Evolutionary conservation across 2,888 invertebrate species (phyloP), one percentile per base, ranked within the genome.

Genomic region (Heliconius cydno): DNA sequence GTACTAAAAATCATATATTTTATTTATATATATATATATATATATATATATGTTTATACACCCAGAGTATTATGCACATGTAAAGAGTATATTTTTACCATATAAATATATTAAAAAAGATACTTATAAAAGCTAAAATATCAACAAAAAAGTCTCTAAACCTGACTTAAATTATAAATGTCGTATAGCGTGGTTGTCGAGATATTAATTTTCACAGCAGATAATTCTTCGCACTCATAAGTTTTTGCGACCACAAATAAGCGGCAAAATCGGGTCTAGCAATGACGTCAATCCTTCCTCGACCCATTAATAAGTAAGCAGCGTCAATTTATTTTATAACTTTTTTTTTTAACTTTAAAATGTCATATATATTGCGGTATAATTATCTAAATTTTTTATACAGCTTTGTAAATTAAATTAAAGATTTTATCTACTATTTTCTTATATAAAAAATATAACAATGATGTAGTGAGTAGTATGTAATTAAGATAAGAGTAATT

Each of bases 221-320:
- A 57, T 60, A 67, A 74, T 74, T 52, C 73, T 38, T 41, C 38
- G 67, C 30, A 78, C 13, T 67, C 67, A 60, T 30, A 74, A 67
- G 30, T 74, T 78, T 74, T 74, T 74, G 30, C 74, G 57, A 60
- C 67, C 52, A 41, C 67, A 67, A 28, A 60, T 28, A 52, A 15
- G 57, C 22, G 30, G 41, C 78, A 60, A 78, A 67, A 74, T 78
- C 73, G n/a, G 28, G 67, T 19, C 38, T 38, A 74, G n/a, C 71
- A 78, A 68, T 78, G 78, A 78, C 78, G 78, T 74, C 78, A 74
- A 63, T 74, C 74, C 60, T n/a, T 25, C 25, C 60, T 65, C 66
- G 57, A 74, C 52, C 46, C 57, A 68, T 30, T 72, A 78, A 60
- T 60, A 41, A 74, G 73, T 57, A 38, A 60, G n/a, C 4, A 60